phyloP scores from a whole-genome alignment of 1,140 invertebrate genomes.

The Zaprionus africanus region DNA sequence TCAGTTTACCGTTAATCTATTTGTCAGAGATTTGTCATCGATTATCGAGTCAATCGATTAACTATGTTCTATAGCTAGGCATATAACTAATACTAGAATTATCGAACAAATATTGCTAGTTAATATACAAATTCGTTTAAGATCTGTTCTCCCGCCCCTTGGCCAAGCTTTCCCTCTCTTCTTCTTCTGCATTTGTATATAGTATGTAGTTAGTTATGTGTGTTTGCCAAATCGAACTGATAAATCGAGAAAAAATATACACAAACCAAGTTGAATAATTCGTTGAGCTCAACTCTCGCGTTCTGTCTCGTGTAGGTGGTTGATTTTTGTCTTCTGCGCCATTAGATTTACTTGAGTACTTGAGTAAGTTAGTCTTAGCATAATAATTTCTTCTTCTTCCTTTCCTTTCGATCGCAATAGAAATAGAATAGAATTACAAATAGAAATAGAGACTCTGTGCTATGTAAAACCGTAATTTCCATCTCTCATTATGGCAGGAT shows the following conservation, averaged over 20 bases:
- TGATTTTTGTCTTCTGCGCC: conserved; percentile 18
- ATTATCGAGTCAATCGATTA: background rate
- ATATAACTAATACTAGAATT: conserved; percentile 63
- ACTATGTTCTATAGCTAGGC: conserved; percentile 1
- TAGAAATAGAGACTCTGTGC: conserved; percentile 70
- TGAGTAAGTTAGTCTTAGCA: conserved; percentile 43
- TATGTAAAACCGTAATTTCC: conserved; percentile 79
- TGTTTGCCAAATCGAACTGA: background rate
- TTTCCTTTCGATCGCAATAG: conserved; percentile 23
- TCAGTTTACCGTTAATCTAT: background rate
- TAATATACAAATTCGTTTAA: conserved; percentile 84
- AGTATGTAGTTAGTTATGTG: background rate
- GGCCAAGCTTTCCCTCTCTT: conserved; percentile 51
- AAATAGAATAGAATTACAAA: conserved; percentile 48
- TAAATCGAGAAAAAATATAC: conserved; percentile 17
- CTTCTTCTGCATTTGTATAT: conserved; percentile 17
- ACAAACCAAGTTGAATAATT: conserved; percentile 36
- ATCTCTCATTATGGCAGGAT: conserved; percentile 80
- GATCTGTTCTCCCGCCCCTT: conserved; percentile 53
- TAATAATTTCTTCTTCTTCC: conserved; percentile 31
- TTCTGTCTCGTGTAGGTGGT: conserved; percentile 25
- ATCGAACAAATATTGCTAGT: conserved; percentile 81
- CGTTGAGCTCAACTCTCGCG: conserved; percentile 23
- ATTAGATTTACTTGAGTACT: conserved; percentile 6
- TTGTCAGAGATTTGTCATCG: conserved; percentile 3